Percentiles rank a stretch among this genome's conserved stretches.
Evolutionary conservation across 2,113 vertebrate genomes (phyloP).

Genomic region (Thunnus maccoyii): DNA sequence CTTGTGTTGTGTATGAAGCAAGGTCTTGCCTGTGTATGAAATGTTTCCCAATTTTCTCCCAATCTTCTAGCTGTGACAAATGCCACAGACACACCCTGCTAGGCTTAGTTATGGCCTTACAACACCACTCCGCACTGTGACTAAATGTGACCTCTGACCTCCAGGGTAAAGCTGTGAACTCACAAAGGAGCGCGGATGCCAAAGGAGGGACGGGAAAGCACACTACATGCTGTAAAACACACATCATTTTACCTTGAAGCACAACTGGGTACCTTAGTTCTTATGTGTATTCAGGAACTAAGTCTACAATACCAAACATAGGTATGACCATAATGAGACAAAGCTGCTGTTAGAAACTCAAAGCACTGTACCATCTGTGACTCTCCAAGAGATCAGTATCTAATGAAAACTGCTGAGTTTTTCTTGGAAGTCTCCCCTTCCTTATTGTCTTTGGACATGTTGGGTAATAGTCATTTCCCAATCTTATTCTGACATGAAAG

Average conservation of each 20-base stretch:
- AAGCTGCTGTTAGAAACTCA: conserved; percentile 34
- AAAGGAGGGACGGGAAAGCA: neutral
- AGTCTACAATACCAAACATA: conserved; percentile 22
- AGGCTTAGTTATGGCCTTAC: conserved; percentile 21
- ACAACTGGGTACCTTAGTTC: neutral
- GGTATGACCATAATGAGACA: conserved; percentile 16
- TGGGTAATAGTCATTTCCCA: conserved; percentile 48
- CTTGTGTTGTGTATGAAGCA: neutral
- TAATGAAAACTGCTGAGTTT: conserved; percentile 61
- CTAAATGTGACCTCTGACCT: conserved; percentile 64
- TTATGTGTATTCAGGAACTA: neutral
- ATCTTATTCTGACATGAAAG: conserved; percentile 73
- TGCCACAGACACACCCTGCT: conserved; percentile 43
- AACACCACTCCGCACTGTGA: conserved; percentile 49
- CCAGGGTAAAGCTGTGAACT: conserved; percentile 45
- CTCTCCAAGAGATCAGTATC: conserved; percentile 60
- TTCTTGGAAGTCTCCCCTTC: conserved; percentile 63
- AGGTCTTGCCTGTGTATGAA: conserved; percentile 22
- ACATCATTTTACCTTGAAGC: conserved; percentile 3
- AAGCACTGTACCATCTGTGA: conserved; percentile 55
- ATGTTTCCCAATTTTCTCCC: conserved; percentile 28
- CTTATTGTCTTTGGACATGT: conserved; percentile 73
- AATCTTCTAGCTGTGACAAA: conserved; percentile 40
- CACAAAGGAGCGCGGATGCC: conserved; percentile 19
- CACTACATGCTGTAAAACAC: neutral